phyloP scores from a whole-genome alignment of 1,140 invertebrate species.

The Drosophila malerkotliana region DNA sequence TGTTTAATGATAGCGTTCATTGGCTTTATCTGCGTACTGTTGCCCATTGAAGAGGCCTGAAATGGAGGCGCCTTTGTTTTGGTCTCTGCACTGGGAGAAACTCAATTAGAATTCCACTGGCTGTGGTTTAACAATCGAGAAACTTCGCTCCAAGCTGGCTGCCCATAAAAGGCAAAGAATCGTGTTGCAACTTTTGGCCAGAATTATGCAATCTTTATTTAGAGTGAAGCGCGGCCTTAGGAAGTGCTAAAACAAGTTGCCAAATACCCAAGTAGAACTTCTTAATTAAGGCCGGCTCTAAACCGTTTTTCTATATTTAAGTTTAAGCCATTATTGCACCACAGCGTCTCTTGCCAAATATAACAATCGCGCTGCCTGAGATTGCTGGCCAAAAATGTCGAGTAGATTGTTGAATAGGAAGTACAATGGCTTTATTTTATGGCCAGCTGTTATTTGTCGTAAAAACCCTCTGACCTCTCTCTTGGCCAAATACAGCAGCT shows the following conservation, averaged over 20 bases:
- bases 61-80: conserved; percentile 17
- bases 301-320: neutral
- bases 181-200: conserved; percentile 25
- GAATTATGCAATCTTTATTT: conserved; percentile 30
- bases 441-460: conserved; percentile 12
- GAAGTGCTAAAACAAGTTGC: conserved; percentile 47
- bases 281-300: conserved; percentile 32
- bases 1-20: conserved; percentile 60
- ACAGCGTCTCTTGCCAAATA: conserved; percentile 9
- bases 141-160: conserved; percentile 16
- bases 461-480: conserved; percentile 23
- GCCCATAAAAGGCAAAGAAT: conserved; percentile 23
- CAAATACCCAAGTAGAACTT: conserved; percentile 35
- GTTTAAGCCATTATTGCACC: conserved; percentile 25
- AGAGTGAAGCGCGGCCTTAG: conserved; percentile 31
- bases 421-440: neutral
- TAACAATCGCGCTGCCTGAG: conserved; percentile 2
- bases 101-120: conserved; percentile 15
- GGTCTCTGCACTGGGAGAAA: conserved; percentile 33
- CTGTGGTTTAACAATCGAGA: conserved; percentile 14
- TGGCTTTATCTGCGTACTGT: conserved; percentile 51
- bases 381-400: conserved; percentile 16
- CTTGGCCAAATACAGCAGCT: conserved; percentile 6
- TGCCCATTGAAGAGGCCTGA: conserved; percentile 15
- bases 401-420: neutral